Evolutionary conservation across 2,113 vertebrate species (phyloP).

Genomic region (Pelusios castaneus): DNA sequence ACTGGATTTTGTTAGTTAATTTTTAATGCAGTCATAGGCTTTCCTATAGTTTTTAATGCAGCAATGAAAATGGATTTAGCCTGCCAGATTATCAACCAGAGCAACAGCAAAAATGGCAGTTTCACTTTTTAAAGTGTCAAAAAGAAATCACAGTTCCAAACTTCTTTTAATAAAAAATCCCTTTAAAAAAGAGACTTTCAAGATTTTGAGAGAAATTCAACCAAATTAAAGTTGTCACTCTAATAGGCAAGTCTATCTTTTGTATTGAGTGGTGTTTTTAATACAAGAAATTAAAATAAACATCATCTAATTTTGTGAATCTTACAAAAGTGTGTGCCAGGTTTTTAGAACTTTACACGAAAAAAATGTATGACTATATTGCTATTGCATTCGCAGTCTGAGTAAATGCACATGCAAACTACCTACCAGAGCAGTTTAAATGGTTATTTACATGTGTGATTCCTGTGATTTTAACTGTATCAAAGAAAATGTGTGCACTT

Average conservation of each 20-base stretch:
- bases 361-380: not conserved
- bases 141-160: conserved; percentile 5
- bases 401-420: not conserved
- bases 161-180: not conserved
- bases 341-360: not conserved
- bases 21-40: not conserved
- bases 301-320: not conserved
- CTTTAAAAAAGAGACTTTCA: not conserved
- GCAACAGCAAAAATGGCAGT: not conserved
- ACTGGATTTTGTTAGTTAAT: not conserved
- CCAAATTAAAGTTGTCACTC: not conserved
- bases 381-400: not conserved
- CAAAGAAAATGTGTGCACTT: not conserved
- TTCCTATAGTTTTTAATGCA: not conserved
- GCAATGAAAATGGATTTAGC: not conserved
- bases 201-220: not conserved
- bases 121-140: conserved; percentile 7
- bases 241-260: not conserved
- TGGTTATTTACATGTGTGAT: not conserved
- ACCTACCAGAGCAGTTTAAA: not conserved
- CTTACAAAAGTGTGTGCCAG: not conserved
- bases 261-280: not conserved
- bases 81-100: not conserved
- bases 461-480: not conserved
- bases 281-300: not conserved